Conservation (phyloP, 2,797 vertebrate genomes). For the Netta rufina region DNA sequence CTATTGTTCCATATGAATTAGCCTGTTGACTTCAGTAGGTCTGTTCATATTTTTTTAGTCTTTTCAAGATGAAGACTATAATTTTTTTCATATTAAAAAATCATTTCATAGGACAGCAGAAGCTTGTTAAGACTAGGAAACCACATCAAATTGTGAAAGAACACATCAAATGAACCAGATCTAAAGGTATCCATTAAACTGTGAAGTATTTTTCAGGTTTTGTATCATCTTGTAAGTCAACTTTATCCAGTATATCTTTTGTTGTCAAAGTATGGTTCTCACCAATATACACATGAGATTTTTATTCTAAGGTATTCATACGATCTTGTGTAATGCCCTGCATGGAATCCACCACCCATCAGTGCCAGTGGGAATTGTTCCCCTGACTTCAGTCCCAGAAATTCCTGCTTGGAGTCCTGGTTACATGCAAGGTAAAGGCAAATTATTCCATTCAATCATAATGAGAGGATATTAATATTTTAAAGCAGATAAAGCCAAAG, state of each 20-base stretch:
- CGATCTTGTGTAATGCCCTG: rapidly evolving
- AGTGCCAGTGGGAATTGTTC: not conserved
- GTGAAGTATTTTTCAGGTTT: not conserved
- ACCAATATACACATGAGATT: not conserved
- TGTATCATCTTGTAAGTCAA: not conserved
- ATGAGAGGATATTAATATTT: not conserved
- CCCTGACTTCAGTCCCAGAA: not conserved
- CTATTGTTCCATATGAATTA: not conserved
- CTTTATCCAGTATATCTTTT: not conserved
- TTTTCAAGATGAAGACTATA: not conserved
- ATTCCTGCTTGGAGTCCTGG: not conserved
- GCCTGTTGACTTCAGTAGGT: not conserved
- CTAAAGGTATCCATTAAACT: not conserved
- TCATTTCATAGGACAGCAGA: not conserved
- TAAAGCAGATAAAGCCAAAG: not conserved
- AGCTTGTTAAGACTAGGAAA: not conserved
- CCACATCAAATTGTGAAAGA: not conserved
- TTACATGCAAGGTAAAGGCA: not conserved
- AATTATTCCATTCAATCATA: not conserved
- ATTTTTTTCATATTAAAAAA: not conserved
- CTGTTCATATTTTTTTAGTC: not conserved
- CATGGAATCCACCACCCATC: not conserved
- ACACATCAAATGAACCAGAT: not conserved
- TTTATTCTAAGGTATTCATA: not conserved
- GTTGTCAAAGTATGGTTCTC: not conserved